Percentiles rank a stretch among this genome's conserved stretches.
These are phyloP conservation scores for Apolygus lucorum DNA, from an alignment of 1,140 invertebrate species.

Conservation along the genomic window DNA sequence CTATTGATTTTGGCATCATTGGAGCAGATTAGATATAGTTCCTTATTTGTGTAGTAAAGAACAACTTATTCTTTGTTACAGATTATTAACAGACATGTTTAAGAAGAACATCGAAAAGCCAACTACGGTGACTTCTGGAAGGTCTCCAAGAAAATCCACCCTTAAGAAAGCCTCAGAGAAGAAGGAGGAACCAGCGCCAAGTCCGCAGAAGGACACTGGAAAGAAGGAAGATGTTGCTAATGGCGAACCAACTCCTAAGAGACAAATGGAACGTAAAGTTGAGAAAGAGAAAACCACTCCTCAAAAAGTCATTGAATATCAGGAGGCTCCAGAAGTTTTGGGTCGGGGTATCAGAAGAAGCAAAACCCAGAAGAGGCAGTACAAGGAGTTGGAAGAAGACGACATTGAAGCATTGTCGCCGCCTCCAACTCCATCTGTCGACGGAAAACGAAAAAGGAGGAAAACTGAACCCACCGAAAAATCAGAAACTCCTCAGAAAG, in stretches of 20 bases:
- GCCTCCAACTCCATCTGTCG: background rate
- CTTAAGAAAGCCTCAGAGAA: conserved; percentile 31
- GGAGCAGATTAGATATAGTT: no score
- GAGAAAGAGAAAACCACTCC: no score
- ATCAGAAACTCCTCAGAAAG: background rate
- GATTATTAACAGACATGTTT: conserved; percentile 22
- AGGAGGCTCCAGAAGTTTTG: conserved; percentile 32
- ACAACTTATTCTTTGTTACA: conserved; percentile 25
- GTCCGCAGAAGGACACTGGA: background rate
- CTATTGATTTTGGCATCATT: no score
- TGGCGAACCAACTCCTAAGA: conserved; percentile 32
- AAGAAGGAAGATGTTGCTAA: conserved; percentile 25
- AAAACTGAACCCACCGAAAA: conserved; percentile 1
- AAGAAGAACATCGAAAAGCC: conserved; percentile 23
- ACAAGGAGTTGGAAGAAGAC: conserved; percentile 14
- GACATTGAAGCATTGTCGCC: conserved; percentile 6
- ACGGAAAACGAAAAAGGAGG: background rate
- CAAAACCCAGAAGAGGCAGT: conserved; percentile 4
- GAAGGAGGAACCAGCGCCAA: conserved; percentile 40
- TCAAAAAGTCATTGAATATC: background rate
- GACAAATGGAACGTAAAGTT: conserved; percentile 32
- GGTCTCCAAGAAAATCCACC: background rate
- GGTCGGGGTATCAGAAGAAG: conserved; percentile 15
- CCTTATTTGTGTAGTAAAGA: no score
- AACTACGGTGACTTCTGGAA: conserved; percentile 23